Evolutionary conservation across 2,797 vertebrate species (phyloP).

Genomic region (Mallotus villosus): DNA sequence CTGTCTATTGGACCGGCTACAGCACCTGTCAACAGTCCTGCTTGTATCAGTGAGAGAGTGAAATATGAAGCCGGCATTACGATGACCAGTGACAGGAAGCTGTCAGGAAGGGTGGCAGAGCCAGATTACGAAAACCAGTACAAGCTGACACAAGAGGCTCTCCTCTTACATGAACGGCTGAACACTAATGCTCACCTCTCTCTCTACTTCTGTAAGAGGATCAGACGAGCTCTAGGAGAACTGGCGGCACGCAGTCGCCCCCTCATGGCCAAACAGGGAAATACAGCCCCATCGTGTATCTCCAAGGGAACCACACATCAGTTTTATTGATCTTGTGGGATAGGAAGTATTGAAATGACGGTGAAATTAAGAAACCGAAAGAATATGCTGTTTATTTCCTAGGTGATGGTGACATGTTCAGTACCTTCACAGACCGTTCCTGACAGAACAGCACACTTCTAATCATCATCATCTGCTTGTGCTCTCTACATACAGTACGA

Average conservation of each 20-base stretch:
- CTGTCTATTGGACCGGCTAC: neutral
- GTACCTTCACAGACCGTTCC: too few species aligned
- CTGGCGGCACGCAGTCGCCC: conserved; percentile 35
- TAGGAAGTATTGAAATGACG: neutral
- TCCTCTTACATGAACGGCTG: neutral
- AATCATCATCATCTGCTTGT: too few species aligned
- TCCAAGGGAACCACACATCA: neutral
- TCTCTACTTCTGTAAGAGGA: conserved; percentile 7
- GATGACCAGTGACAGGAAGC: neutral
- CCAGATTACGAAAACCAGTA: neutral
- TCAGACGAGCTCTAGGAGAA: neutral
- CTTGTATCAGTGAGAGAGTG: neutral
- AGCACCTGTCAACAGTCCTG: neutral
- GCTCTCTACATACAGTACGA: too few species aligned
- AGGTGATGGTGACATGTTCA: neutral
- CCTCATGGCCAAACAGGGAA: conserved; percentile 41
- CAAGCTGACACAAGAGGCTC: neutral
- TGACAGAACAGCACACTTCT: too few species aligned
- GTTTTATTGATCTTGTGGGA: neutral
- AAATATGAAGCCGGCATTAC: neutral
- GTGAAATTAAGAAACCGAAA: neutral
- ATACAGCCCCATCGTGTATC: neutral
- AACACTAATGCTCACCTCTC: neutral
- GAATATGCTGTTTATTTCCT: neutral
- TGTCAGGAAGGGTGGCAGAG: neutral